Conservation (phyloP, 1,140 invertebrate genomes). For the Holotrichia oblita region DNA sequence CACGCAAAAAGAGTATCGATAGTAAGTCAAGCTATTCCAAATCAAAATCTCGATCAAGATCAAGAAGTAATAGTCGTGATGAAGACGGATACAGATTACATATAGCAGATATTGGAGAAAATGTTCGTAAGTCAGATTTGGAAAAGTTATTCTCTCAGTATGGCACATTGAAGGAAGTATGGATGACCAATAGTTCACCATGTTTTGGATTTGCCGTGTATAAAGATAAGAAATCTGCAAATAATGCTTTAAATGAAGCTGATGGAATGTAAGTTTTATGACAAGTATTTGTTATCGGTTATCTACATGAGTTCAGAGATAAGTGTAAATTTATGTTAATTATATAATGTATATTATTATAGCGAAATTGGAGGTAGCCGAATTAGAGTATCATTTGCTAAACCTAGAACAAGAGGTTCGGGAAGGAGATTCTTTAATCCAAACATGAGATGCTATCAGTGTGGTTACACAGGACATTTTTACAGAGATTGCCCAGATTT, state of each 20-base stretch:
- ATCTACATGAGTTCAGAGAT: constrained; percentile 7
- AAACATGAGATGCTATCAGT: constrained; percentile 72
- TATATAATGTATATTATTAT: background rate
- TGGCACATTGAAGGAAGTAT: constrained; percentile 73
- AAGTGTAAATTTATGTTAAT: background rate
- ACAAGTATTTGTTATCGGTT: background rate
- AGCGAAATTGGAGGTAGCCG: constrained; percentile 60
- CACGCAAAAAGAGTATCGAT: constrained; percentile 49
- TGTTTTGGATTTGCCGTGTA: constrained; percentile 81
- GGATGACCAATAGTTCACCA: constrained; percentile 75
- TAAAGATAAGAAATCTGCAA: constrained; percentile 75
- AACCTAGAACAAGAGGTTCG: constrained; percentile 61
- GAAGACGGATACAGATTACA: constrained; percentile 61
- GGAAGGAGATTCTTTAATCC: constrained; percentile 65
- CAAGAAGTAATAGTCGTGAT: constrained; percentile 57
- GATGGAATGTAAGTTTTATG: constrained; percentile 69
- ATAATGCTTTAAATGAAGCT: constrained; percentile 70
- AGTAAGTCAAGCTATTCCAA: constrained; percentile 52
- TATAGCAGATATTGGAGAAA: constrained; percentile 64
- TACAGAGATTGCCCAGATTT: constrained; percentile 70
- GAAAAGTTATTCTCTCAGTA: constrained; percentile 73
- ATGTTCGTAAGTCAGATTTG: constrained; percentile 65
- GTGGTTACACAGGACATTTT: constrained; percentile 72
- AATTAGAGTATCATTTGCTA: constrained; percentile 62
- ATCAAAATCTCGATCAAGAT: constrained; percentile 58